Percentiles rank a stretch among this genome's conserved stretches.
phyloP scores from a whole-genome alignment of 2,888 invertebrate species.

The Pterostichus niger region DNA sequence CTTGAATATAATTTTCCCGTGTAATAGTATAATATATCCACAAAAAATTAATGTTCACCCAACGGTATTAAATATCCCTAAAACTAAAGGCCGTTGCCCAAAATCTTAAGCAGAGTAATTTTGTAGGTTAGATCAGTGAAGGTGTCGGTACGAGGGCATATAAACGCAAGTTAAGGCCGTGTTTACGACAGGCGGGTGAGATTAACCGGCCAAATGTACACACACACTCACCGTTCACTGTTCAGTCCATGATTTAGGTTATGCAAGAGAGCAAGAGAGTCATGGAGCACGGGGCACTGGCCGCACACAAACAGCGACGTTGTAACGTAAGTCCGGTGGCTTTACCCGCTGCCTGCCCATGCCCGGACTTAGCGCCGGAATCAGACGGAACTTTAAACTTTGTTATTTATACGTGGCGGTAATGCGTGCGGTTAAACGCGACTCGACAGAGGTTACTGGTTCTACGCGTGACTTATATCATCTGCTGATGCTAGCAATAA shows the following conservation, averaged over 20 bases:
- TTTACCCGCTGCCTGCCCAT: conserved; percentile 7
- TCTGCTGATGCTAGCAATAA: conserved; percentile 30
- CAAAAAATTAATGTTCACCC: conserved; percentile 27
- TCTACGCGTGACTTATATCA: conserved; percentile 1
- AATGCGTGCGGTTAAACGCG: conserved; percentile 27
- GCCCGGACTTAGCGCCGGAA: conserved; percentile 31
- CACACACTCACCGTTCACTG: background rate
- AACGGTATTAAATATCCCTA: conserved; percentile 44
- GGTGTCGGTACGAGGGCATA: conserved; percentile 21
- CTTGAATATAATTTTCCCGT: conserved; percentile 20
- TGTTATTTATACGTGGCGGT: conserved; percentile 34
- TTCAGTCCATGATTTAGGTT: conserved; percentile 34
- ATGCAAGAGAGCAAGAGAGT: background rate
- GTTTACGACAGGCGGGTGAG: conserved; percentile 23
- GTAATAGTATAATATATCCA: conserved; percentile 19
- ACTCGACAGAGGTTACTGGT: conserved; percentile 15
- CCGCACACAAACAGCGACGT: background rate
- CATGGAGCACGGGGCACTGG: background rate
- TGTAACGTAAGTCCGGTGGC: conserved; percentile 35
- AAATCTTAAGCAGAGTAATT: conserved; percentile 46
- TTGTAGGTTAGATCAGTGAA: conserved; percentile 37
- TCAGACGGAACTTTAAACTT: conserved; percentile 52
- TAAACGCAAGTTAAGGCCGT: conserved; percentile 46
- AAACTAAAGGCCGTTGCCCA: conserved; percentile 42
- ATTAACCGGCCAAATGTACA: background rate